Conservation (phyloP, 2,113 vertebrate genomes). For the Zapornia atra region DNA sequence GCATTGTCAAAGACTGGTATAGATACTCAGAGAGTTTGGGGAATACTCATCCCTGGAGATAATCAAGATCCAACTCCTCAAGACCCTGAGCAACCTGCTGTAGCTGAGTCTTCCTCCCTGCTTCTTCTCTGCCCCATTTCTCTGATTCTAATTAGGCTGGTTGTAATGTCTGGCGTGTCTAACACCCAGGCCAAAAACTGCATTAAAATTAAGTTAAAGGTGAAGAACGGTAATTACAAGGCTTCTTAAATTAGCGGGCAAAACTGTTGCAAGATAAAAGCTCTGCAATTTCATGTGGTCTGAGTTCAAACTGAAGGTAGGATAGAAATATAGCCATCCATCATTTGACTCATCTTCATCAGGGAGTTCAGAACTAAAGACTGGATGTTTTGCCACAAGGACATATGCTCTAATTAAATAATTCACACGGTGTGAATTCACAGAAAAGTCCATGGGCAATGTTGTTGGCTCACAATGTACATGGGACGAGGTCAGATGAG, state of each 20-base stretch:
- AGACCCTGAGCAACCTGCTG: background rate
- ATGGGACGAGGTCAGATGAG: background rate
- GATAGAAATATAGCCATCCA: background rate
- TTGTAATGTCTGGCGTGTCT: background rate
- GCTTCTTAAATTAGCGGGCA: background rate
- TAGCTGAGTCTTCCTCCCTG: background rate
- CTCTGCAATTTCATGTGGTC: background rate
- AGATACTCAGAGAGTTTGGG: background rate
- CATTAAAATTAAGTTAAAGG: background rate
- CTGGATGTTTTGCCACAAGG: background rate
- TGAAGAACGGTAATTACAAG: background rate
- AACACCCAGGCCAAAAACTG: background rate
- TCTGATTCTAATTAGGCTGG: background rate
- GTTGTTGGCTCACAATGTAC: background rate
- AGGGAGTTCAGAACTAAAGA: background rate
- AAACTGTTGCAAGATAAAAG: background rate
- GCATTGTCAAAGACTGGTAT: background rate
- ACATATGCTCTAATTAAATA: background rate
- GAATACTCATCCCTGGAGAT: background rate
- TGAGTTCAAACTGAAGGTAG: background rate
- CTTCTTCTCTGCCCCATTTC: background rate
- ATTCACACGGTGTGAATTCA: background rate
- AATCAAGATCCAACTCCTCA: background rate
- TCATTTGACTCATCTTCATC: background rate
- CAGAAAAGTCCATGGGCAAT: background rate